phyloP scores from a whole-genome alignment of 2,113 vertebrate genomes.

The Egretta garzetta region DNA sequence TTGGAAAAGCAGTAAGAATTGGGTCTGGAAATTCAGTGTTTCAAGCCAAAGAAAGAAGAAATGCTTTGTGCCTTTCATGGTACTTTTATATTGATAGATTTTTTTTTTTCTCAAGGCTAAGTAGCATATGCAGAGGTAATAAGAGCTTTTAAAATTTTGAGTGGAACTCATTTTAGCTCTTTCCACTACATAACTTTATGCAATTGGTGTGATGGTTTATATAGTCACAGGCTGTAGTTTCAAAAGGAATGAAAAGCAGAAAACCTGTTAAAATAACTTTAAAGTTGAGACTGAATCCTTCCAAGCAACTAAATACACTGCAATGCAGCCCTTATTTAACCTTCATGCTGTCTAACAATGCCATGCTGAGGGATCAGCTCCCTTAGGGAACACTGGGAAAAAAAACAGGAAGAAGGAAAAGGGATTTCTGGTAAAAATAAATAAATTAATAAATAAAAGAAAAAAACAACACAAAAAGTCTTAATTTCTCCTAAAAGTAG shows the following conservation, averaged over 20 bases:
- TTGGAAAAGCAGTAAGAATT: not conserved
- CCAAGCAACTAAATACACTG: not conserved
- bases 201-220: conserved; percentile 35
- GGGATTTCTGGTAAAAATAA: not conserved
- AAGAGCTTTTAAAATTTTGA: conserved; percentile 55
- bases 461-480: not conserved
- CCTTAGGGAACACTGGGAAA: not conserved
- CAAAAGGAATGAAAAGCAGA: conserved; percentile 2
- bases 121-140: not conserved
- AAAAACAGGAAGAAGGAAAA: not conserved
- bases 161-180: conserved; percentile 46
- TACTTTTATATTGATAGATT: conserved; percentile 51
- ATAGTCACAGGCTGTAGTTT: conserved; percentile 41
- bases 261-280: not conserved
- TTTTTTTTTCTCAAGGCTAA: conserved; percentile 58
- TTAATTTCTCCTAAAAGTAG: not conserved
- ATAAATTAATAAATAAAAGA: fast-evolving
- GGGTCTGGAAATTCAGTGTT: not conserved
- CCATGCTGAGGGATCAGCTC: not conserved
- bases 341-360: not conserved
- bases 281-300: not conserved
- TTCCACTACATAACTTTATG: conserved; percentile 59
- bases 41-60: conserved; percentile 38
- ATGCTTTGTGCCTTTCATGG: not conserved
- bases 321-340: not conserved